Conservation (phyloP, 2,113 vertebrate species). For the Ameiurus melas region DNA sequence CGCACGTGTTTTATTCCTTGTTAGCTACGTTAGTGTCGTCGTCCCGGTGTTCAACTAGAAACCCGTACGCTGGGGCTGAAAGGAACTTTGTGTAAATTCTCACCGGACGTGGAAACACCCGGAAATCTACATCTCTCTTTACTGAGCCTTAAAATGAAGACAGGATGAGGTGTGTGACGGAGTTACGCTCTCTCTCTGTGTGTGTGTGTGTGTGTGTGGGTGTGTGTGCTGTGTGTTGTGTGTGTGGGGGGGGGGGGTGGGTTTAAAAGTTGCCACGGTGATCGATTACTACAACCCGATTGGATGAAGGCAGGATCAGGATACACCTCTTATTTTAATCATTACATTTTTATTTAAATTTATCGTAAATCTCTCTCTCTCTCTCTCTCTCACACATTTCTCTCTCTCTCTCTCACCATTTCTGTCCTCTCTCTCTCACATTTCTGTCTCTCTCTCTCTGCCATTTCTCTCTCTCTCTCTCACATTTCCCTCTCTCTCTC, state of each 20-base stretch:
- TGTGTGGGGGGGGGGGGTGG: too few species aligned
- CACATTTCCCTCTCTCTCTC: too few species aligned
- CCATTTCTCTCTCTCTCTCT: too few species aligned
- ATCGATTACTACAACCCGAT: slow-evolving; percentile 85
- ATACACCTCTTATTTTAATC: neutral
- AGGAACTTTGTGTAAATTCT: too few species aligned
- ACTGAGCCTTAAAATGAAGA: neutral
- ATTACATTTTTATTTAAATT: neutral
- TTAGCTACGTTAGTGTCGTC: too few species aligned
- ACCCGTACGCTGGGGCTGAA: too few species aligned
- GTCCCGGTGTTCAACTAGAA: too few species aligned
- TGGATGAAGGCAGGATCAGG: slow-evolving; percentile 93
- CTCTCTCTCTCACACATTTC: too few species aligned
- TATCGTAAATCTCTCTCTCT: neutral
- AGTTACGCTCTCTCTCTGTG: too few species aligned
- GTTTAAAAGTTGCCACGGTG: slow-evolving; percentile 87
- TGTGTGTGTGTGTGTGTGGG: neutral
- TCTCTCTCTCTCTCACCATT: neutral
- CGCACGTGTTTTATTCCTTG: too few species aligned
- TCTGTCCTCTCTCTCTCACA: accelerated
- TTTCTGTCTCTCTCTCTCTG: neutral
- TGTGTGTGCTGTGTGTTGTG: neutral
- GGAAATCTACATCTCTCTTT: neutral
- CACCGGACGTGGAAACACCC: too few species aligned
- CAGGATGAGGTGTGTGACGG: neutral